These are phyloP conservation scores for Gymnocheta viridis DNA, from an alignment of 2,888 invertebrate species.

Conservation along the genomic window DNA sequence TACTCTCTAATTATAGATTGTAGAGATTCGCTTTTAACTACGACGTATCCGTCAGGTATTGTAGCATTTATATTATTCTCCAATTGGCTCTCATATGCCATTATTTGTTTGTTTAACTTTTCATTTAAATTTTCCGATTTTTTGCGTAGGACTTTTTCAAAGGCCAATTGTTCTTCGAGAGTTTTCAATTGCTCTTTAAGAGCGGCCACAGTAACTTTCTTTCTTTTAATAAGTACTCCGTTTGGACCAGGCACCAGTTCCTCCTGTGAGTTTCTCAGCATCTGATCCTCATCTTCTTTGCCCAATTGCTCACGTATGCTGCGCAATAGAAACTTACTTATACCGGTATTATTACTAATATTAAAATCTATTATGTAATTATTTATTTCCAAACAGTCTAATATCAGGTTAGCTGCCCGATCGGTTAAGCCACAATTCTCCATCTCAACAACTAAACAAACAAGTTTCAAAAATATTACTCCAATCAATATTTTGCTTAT, in stretches of 20 bases:
- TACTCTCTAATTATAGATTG: slow-evolving; percentile 77
- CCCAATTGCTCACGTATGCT: slow-evolving; percentile 83
- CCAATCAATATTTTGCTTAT: neutral
- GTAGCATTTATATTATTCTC: slow-evolving; percentile 65
- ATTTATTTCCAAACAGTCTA: slow-evolving; percentile 86
- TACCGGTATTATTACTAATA: slow-evolving; percentile 85
- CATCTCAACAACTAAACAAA: slow-evolving; percentile 85
- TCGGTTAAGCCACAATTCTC: slow-evolving; percentile 89
- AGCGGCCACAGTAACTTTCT: slow-evolving; percentile 75
- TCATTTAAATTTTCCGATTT: slow-evolving; percentile 85
- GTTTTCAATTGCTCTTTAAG: slow-evolving; percentile 78
- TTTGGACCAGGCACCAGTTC: slow-evolving; percentile 76
- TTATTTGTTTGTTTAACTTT: slow-evolving; percentile 85
- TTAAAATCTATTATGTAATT: slow-evolving; percentile 87
- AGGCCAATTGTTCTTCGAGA: slow-evolving; percentile 85
- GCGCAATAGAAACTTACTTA: slow-evolving; percentile 83
- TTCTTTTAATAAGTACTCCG: slow-evolving; percentile 72
- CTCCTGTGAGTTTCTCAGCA: slow-evolving; percentile 57
- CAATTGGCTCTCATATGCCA: slow-evolving; percentile 79
- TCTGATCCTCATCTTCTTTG: slow-evolving; percentile 76
- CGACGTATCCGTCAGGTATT: slow-evolving; percentile 76
- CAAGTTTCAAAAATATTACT: neutral
- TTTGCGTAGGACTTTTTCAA: slow-evolving; percentile 85
- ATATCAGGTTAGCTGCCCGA: slow-evolving; percentile 83
- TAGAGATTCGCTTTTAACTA: slow-evolving; percentile 75